A percentile compares a stretch with the other conserved stretches of the same genome.
These are phyloP conservation scores for Uropetala carovei DNA, from an alignment of 2,888 invertebrate species.

Conservation along the genomic window DNA sequence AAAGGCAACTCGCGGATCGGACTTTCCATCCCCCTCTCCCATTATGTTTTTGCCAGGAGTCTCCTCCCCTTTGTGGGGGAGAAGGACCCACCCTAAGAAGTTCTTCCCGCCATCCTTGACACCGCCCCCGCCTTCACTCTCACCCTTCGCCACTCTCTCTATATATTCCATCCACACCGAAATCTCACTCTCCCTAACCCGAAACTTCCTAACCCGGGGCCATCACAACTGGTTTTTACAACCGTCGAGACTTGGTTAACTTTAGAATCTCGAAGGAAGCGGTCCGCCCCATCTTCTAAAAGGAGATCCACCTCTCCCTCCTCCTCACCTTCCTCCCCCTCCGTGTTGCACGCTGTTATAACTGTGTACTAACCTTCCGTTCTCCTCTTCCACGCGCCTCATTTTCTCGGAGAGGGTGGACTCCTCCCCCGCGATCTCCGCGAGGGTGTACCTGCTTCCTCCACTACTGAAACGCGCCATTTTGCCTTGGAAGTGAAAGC, in stretches of 20 bases:
- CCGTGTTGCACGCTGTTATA: no score
- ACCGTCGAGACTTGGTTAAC: no score
- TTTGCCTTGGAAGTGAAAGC: no score
- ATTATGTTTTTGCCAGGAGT: not conserved
- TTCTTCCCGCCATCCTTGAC: not conserved
- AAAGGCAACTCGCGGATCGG: not conserved
- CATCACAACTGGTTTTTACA: not conserved
- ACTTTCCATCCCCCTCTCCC: not conserved
- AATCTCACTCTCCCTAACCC: not conserved
- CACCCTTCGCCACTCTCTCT: not conserved
- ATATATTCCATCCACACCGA: no score
- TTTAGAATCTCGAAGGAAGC: not conserved
- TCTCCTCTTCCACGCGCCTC: no score
- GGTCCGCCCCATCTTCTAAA: not conserved
- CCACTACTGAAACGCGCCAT: no score
- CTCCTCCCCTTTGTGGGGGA: no score
- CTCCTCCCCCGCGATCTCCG: no score
- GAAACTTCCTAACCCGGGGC: not conserved
- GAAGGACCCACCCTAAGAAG: not conserved
- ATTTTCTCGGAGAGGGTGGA: no score
- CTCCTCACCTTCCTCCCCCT: no score
- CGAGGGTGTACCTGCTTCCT: no score
- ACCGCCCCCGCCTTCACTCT: not conserved
- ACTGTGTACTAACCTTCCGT: no score
- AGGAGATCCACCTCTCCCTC: not conserved